Percentiles rank a stretch among this genome's conserved stretches.
phyloP scores from a whole-genome alignment of 1,140 invertebrate genomes.

The Bathynomus jamesi region DNA sequence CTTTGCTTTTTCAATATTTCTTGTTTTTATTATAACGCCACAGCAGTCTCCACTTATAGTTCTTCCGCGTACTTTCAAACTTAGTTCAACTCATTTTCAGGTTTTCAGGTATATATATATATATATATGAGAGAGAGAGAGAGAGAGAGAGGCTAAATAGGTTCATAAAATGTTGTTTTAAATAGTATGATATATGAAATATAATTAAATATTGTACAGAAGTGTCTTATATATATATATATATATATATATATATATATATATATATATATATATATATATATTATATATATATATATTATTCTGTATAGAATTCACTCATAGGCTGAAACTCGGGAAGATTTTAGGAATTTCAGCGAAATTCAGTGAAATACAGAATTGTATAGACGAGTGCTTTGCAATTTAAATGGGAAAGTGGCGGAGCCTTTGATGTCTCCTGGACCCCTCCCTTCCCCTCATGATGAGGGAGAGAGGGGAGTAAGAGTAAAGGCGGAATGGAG shows the following conservation, averaged over 20 bases:
- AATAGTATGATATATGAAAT: no score
- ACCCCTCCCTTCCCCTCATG: neutral
- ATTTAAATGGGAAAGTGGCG: neutral
- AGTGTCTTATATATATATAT: constrained; percentile 4
- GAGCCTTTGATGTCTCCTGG: neutral
- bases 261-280: constrained; percentile 3
- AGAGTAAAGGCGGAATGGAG: no score
- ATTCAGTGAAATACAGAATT: neutral
- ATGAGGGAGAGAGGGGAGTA: no score
- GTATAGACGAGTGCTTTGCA: neutral
- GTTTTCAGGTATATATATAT: no score
- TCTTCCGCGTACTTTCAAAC: no score
- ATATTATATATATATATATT: constrained; percentile 1
- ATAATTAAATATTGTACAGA: neutral
- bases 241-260: constrained; percentile 4
- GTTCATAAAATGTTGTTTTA: no score
- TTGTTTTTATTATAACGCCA: no score
- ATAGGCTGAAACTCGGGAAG: neutral
- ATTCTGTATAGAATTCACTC: neutral
- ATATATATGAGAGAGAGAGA: no score
- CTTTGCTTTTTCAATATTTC: no score
- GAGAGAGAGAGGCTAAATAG: no score
- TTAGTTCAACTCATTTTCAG: no score
- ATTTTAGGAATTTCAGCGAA: neutral
- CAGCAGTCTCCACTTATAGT: no score